Conservation (phyloP, 2,888 invertebrate genomes). For the Cactoblastis cactorum region DNA sequence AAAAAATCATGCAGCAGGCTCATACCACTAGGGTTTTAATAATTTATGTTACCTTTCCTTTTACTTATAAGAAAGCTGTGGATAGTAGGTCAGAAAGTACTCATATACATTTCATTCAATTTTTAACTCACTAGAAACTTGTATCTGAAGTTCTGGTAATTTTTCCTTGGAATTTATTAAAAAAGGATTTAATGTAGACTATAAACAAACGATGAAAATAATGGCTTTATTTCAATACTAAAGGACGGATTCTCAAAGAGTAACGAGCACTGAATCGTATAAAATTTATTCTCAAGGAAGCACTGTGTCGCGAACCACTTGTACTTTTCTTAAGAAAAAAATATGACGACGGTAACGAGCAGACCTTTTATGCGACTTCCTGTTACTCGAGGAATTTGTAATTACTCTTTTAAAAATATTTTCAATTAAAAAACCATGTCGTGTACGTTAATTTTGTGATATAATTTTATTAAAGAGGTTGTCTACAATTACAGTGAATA, state of each 20-base stretch:
- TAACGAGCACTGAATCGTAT: background rate
- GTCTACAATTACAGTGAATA: too few relatives aligned
- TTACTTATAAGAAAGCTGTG: too few relatives aligned
- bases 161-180: too few relatives aligned
- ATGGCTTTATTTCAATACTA: background rate
- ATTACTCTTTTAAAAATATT: background rate
- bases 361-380: background rate
- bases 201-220: background rate
- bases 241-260: background rate
- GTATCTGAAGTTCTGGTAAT: too few relatives aligned
- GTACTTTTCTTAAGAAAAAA: conserved; percentile 1
- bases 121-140: too few relatives aligned
- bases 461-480: background rate
- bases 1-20: too few relatives aligned
- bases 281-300: conserved; percentile 1
- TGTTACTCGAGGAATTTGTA: background rate
- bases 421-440: background rate
- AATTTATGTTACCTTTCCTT: too few relatives aligned
- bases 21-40: too few relatives aligned
- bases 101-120: too few relatives aligned
- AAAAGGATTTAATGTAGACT: too few relatives aligned
- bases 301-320: background rate
- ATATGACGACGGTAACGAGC: conserved; percentile 8
- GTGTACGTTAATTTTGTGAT: background rate
- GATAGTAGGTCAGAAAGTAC: too few relatives aligned